Base-by-base conservation (phyloP, 2,888 invertebrate genomes). In the Caenorhabditis panamensis region DNA sequence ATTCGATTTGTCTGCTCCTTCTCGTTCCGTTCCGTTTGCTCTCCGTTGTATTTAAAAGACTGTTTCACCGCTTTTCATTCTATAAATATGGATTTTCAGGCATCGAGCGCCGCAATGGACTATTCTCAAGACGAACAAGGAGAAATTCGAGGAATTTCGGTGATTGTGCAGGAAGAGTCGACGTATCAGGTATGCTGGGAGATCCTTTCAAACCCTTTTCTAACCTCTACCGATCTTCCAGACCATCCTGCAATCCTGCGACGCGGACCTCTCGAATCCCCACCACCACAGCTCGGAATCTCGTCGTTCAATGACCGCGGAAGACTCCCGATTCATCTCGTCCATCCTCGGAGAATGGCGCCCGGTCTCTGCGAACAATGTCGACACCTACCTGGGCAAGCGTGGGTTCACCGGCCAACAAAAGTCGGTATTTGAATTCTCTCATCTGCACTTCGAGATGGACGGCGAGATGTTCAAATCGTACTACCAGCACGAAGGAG, bases 301-400 rank as follows among this genome's bases (percentile, higher is more conserved):
- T 3, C 47, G 47, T 3, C n/a, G 47, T 18, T 5, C 9, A 2
- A 20, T 18, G 18, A 47, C n/a, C 47, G 5, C n/a, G 5, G 47
- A n/a, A 2, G 47, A 47, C 5, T 2, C 18, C 3, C 47, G 9
- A 4, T 47, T 47, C n/a, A n/a, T 47, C 8, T 3, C 28, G 13
- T 16, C 54, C n/a, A 26, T 54, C n/a, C 16, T 28, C 5, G 54
- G 54, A 11, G 54, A 54, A 26, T 54, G 54, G 54, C 16, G 6
- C 2, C 54, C 28, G 28, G n/a, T 54, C n/a, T 13, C 11, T 1
- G 26, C 13, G 13, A n/a, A 26, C 1, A 54, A 54, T 6, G 28
- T 54, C 28, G 54, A n/a, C 28, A 9, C 2, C 2, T 54, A 54
- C n/a, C 16, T 54, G 26, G 8, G 1, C n/a, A 13, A 2, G 0